phyloP scores from a whole-genome alignment of 2,888 invertebrate species.

The Stenchaetothrips biformis region DNA sequence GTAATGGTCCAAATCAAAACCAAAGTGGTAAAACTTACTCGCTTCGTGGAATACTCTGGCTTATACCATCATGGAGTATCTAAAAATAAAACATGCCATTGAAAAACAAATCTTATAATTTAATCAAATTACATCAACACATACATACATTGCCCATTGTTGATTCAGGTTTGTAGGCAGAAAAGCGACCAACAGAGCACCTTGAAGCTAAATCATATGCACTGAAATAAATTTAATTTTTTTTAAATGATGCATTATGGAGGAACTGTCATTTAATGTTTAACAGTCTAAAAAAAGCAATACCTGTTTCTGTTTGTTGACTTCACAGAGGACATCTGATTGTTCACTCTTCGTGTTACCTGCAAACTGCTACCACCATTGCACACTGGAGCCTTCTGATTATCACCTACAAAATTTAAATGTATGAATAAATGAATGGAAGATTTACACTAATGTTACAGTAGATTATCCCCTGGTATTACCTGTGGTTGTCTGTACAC shows the following conservation, averaged over 20 bases:
- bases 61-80: constrained; percentile 3
- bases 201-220: constrained; percentile 30
- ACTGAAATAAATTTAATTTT: neutral
- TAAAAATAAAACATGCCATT: neutral
- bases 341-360: constrained; percentile 7
- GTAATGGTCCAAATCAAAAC: neutral
- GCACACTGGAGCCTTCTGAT: neutral
- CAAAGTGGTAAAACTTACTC: neutral
- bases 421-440: neutral
- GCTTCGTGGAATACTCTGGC: constrained; percentile 1
- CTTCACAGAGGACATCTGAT: constrained; percentile 7
- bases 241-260: neutral
- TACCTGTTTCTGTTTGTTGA: constrained; percentile 17
- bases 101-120: neutral
- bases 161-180: constrained; percentile 37
- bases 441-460: neutral
- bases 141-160: constrained; percentile 37
- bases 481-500: neutral
- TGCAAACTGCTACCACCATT: constrained; percentile 5
- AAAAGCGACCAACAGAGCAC: constrained; percentile 33
- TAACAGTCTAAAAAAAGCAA: neutral
- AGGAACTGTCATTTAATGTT: neutral
- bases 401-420: neutral
- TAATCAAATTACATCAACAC: neutral
- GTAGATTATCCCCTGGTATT: neutral